Evolutionary conservation across 2,113 vertebrate species (phyloP), one percentile per base, ranked within the genome.

Genomic region (Tonatia bakeri): DNA sequence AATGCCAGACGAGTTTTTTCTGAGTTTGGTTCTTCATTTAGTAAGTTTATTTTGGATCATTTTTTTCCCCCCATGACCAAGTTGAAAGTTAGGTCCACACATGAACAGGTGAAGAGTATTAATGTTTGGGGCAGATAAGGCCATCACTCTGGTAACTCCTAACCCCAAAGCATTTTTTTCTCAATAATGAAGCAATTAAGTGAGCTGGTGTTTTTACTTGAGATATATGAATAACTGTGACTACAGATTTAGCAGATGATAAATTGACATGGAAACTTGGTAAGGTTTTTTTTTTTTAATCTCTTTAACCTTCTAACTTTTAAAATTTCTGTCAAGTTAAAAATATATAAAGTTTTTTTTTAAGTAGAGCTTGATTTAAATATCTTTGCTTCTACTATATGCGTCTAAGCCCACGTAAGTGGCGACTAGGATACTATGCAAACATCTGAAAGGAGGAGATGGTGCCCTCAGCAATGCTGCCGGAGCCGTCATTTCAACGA

Each of bases 21-120:
- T 83, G 6, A 92, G 50, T 87, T 97, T 89, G 65, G 12, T 43
- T 96, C 85, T 94, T 96, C 56, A 70, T 76, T 76, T 93, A 90
- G 45, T 90, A 95, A 36, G 17, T 92, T 96, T 94, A 87, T 90
- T 91, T 94, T 96, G 72, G 76, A 67, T 45, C 40, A n/a, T 89
- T 84, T 80, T 72, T 38, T n/a, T 38, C 20, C 3, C 7, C 72
- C 61, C 40, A 65, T 15, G 64, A 77, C 56, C 10, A 83, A 94
- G 70, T 92, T 87, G 83, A 90, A 96, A 94, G 61, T 82, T 65
- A 81, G n/a, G 40, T 19, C 10, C 26, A 80, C 31, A 79, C 17
- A 92, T 50, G 40, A 47, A 85, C 83, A 84, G 26, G 50, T 76
- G 26, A 87, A 50, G 50, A 91, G 33, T 52, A 31, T 11, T 73